Evolutionary conservation across 2,888 invertebrate genomes (phyloP).

Genomic region (Palloptera scutellata): DNA sequence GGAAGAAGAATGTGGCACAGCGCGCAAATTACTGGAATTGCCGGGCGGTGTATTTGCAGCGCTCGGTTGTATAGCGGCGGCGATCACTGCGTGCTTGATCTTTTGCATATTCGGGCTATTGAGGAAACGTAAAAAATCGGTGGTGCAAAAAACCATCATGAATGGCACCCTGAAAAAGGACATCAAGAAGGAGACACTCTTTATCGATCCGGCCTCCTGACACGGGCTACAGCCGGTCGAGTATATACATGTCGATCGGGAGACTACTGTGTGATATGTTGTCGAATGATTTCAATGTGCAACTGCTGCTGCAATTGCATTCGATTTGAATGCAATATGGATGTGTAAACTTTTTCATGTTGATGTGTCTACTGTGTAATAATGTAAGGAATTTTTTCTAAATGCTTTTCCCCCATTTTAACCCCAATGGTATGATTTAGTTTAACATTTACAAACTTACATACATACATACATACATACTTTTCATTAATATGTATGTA

Average conservation of each 20-base stretch:
- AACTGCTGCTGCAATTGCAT: conserved; percentile 20
- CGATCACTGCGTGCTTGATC: conserved; percentile 68
- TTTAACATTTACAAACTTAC: too few relatives aligned
- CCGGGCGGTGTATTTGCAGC: conserved; percentile 68
- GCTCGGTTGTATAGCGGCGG: conserved; percentile 69
- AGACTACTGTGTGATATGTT: conserved; percentile 84
- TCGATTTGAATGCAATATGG: too few relatives aligned
- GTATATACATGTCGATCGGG: conserved; percentile 91
- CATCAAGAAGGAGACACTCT: conserved; percentile 64
- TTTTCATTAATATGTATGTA: too few relatives aligned
- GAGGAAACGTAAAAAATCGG: conserved; percentile 67
- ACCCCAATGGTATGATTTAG: too few relatives aligned
- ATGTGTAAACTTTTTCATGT: too few relatives aligned
- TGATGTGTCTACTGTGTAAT: too few relatives aligned
- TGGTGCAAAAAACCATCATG: conserved; percentile 65
- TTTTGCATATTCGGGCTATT: conserved; percentile 70
- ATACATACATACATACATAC: too few relatives aligned
- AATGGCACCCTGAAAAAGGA: conserved; percentile 71
- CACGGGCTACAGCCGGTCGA: conserved; percentile 90
- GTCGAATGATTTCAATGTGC: conserved; percentile 32
- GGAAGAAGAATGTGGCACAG: conserved; percentile 72
- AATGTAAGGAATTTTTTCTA: conserved; percentile 22
- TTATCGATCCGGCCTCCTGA: conserved; percentile 76
- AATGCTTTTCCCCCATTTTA: conserved; percentile 21
- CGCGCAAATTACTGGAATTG: conserved; percentile 66